Percentiles rank a stretch among this genome's conserved stretches.
Conservation (phyloP, 1,140 invertebrate species). For the Anoplolepis gracilipes region DNA sequence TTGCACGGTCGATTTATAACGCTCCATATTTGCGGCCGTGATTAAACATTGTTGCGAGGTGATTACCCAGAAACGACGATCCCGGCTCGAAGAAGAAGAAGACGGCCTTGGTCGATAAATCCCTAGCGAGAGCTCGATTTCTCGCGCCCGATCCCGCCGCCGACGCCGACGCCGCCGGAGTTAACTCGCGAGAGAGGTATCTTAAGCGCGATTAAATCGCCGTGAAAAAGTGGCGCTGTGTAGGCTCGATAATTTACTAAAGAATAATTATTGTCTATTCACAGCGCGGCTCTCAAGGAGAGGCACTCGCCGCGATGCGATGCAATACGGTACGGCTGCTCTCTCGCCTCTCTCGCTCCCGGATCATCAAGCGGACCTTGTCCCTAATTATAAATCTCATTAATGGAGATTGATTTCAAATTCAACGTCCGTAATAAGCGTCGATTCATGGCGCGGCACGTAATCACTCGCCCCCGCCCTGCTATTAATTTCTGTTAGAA, state of each 20-base stretch:
- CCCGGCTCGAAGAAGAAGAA: slow-evolving; percentile 34
- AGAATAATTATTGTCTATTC: slow-evolving; percentile 70
- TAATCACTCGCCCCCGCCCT: slow-evolving; percentile 64
- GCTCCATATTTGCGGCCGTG: slow-evolving; percentile 60
- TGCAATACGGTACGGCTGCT: neutral
- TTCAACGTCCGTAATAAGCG: slow-evolving; percentile 73
- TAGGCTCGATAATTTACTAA: slow-evolving; percentile 65
- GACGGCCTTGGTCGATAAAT: slow-evolving; percentile 63
- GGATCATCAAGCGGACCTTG: slow-evolving; percentile 71
- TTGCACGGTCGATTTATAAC: slow-evolving; percentile 61
- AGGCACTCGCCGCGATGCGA: neutral
- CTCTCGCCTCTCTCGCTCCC: slow-evolving; percentile 45
- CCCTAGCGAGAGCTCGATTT: slow-evolving; percentile 48
- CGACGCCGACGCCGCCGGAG: slow-evolving; percentile 43
- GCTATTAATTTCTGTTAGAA: slow-evolving; percentile 73
- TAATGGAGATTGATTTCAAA: slow-evolving; percentile 75
- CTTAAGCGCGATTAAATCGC: slow-evolving; percentile 61
- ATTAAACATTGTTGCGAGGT: slow-evolving; percentile 63
- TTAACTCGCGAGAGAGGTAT: slow-evolving; percentile 55
- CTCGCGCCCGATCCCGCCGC: slow-evolving; percentile 49
- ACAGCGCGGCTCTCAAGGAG: slow-evolving; percentile 31
- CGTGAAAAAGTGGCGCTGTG: slow-evolving; percentile 59
- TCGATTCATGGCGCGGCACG: slow-evolving; percentile 55
- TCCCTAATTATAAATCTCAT: slow-evolving; percentile 74
- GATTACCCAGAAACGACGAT: slow-evolving; percentile 63